A percentile compares a stretch with the other conserved stretches of the same genome.
These are phyloP conservation scores for Rhea pennata DNA, from an alignment of 2,113 vertebrate species.

Conservation along the genomic window DNA sequence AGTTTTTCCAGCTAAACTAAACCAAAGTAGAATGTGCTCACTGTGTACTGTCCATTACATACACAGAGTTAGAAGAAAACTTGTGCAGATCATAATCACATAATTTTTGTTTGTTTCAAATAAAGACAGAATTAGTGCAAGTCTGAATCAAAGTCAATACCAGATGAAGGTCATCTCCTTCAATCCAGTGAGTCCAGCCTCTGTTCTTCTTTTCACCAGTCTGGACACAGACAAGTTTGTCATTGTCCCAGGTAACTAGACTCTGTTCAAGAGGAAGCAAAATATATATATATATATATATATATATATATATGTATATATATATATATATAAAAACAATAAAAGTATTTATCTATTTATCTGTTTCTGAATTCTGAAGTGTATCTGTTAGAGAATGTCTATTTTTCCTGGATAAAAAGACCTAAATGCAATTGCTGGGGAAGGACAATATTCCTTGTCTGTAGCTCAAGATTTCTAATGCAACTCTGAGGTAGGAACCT, in stretches of 20 bases:
- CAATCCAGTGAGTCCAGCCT: constrained; percentile 90
- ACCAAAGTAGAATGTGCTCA: background rate
- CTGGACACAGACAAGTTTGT: constrained; percentile 87
- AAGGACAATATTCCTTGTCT: background rate
- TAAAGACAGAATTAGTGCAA: background rate
- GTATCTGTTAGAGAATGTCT: background rate
- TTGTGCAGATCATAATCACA: too few relatives aligned
- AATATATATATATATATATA: too few relatives aligned
- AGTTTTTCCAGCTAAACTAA: background rate
- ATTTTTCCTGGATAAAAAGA: background rate
- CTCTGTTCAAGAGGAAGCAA: constrained; percentile 68
- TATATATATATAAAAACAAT: too few relatives aligned
- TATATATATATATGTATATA: too few relatives aligned
- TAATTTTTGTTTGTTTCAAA: background rate
- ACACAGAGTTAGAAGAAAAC: background rate
- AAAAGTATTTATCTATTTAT: background rate
- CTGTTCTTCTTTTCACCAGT: constrained; percentile 87
- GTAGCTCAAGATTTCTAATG: background rate
- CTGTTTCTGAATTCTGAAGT: background rate
- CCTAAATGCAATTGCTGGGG: background rate
- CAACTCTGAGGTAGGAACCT: too few relatives aligned
- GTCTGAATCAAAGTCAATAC: constrained; percentile 65
- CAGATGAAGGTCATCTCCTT: constrained; percentile 86
- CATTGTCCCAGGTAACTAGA: constrained; percentile 84
- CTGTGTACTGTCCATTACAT: background rate